phyloP scores from a whole-genome alignment of 2,888 invertebrate genomes.

The Thymelicus sylvestris region DNA sequence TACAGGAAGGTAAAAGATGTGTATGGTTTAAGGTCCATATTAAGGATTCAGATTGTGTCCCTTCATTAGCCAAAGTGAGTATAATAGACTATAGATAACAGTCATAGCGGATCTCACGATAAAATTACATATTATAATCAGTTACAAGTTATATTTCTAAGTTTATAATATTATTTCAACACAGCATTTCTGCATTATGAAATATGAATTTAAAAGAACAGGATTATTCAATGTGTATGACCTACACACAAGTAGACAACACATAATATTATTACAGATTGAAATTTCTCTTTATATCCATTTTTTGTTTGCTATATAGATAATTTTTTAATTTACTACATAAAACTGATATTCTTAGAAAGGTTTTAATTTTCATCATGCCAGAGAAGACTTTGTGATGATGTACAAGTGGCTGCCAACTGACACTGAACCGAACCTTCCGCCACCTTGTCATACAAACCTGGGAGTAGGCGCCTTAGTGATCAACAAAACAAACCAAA shows the following conservation, averaged over 20 bases:
- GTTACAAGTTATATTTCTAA: no score
- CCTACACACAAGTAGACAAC: no score
- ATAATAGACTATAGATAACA: not conserved
- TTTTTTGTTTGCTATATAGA: no score
- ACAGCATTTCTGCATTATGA: no score
- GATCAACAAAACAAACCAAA: constrained; percentile 88
- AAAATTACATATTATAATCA: no score
- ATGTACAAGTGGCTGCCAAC: constrained; percentile 92
- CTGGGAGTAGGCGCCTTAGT: constrained; percentile 94
- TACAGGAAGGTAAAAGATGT: constrained; percentile 85
- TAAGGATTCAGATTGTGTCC: constrained; percentile 88
- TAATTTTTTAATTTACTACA: constrained; percentile 24
- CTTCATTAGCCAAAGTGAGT: constrained; percentile 88
- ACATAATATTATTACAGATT: no score
- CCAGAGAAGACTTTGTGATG: constrained; percentile 91
- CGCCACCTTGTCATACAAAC: constrained; percentile 90
- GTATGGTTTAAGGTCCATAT: constrained; percentile 93
- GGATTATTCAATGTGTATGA: no score
- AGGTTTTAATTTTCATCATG: constrained; percentile 96
- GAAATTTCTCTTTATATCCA: no score
- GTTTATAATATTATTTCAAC: no score
- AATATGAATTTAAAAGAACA: no score
- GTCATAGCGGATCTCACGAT: not conserved
- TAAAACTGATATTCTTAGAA: constrained; percentile 81
- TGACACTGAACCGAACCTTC: constrained; percentile 86